Conservation (phyloP, 2,797 vertebrate genomes). For the Centroberyx gerrardi region DNA sequence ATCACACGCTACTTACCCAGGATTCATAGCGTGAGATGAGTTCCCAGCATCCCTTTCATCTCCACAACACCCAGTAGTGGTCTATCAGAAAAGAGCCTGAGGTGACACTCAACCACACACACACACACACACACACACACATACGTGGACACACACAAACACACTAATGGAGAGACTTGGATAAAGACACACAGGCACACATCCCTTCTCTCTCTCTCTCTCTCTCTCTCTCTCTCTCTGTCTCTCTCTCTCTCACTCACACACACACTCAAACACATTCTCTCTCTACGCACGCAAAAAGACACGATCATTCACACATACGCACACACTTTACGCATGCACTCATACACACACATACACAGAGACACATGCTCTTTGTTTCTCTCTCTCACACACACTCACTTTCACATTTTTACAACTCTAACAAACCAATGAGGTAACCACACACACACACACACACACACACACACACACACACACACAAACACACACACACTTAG, state of each 20-base stretch:
- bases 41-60: slow-evolving; percentile 85
- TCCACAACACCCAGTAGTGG: slow-evolving; percentile 71
- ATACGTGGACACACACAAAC: neutral
- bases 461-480: neutral
- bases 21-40: slow-evolving; percentile 83
- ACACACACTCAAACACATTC: neutral
- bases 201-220: neutral
- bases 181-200: neutral
- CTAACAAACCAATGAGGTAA: neutral
- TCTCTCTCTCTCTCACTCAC: neutral
- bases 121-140: neutral
- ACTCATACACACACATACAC: no score
- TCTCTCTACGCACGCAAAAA: slow-evolving; percentile 25
- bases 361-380: no score
- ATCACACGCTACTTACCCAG: slow-evolving; percentile 83
- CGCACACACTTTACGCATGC: neutral
- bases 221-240: neutral
- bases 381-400: slow-evolving; percentile 14
- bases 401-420: slow-evolving; percentile 8
- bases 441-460: neutral
- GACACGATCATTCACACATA: neutral
- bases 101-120: slow-evolving; percentile 66
- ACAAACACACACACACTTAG: slow-evolving; percentile 22
- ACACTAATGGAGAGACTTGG: neutral
- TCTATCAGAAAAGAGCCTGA: slow-evolving; percentile 74